These are phyloP conservation scores for Habroteleia sp. DNA, from an alignment of 2,888 invertebrate species.

Conservation along the genomic window DNA sequence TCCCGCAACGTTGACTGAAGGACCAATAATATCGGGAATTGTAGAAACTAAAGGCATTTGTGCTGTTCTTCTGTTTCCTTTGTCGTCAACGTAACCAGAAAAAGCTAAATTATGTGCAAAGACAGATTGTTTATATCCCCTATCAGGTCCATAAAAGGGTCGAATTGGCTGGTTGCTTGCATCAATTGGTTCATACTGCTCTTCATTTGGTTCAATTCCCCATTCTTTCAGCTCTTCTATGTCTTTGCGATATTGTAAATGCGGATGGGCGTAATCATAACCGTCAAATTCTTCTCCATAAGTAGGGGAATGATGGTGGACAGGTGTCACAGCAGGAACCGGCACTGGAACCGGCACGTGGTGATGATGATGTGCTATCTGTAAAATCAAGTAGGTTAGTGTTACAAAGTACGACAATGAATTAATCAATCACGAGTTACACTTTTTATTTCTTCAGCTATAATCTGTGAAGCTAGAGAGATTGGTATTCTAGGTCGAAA, in stretches of 20 bases:
- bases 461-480: constrained; percentile 15
- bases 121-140: constrained; percentile 67
- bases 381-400: constrained; percentile 67
- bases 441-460: constrained; percentile 10
- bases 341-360: constrained; percentile 82
- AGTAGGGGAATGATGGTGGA: constrained; percentile 74
- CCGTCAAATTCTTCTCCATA: constrained; percentile 76
- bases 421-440: constrained; percentile 20
- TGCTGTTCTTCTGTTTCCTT: constrained; percentile 67
- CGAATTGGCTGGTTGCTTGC: constrained; percentile 60
- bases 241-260: constrained; percentile 78
- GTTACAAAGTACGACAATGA: constrained; percentile 13
- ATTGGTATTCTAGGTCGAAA: constrained; percentile 22
- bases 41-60: constrained; percentile 31
- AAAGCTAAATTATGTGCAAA: constrained; percentile 75
- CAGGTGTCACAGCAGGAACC: constrained; percentile 72
- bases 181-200: constrained; percentile 68
- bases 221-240: constrained; percentile 78
- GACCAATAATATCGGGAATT: constrained; percentile 38
- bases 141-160: constrained; percentile 65
- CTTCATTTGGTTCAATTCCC: constrained; percentile 77
- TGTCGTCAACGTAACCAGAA: constrained; percentile 73
- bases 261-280: constrained; percentile 77
- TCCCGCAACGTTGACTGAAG: constrained; percentile 37
- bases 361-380: constrained; percentile 90